Base-by-base conservation (phyloP, 2,797 vertebrate genomes). In the Trachurus trachurus region DNA sequence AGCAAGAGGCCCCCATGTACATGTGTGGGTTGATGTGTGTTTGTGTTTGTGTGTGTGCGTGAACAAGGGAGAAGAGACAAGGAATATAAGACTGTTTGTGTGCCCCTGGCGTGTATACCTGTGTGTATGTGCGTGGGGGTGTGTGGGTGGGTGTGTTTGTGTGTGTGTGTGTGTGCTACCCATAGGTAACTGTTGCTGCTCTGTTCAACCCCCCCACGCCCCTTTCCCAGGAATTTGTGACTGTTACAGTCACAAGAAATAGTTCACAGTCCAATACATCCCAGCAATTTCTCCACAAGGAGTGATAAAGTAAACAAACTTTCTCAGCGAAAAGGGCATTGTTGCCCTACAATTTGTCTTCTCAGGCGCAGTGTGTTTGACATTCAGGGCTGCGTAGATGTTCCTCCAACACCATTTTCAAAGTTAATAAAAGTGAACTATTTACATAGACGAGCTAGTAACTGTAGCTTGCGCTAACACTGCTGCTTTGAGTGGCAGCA, bases 1-100 rank as follows among this genome's bases (percentile, higher is more conserved):
- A 92, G 93, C 92, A 90, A 88, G 87, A 88, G 89, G 82, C 83
- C 80, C 83, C 83, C 66, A 75, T 82, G 63, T 81, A 50, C 62
- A 63, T 72, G 80, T 76, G 22, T 44, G 44, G 34, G 40, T 58
- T 79, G 74, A 12, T 63, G 31, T 59, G 47, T 72, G 76, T 81
- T 17, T 69, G 22, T 3, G 26, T 26, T 26, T 26, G 26, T 26
- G 26, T 40, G 68, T 57, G 59, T 59, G 64, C 58, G 71, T 70
- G 64, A 58, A 47, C 17, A 22, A 22, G 56, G 60, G 68, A 61
- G 49, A 7, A 53, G 15, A 49, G 53, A 64, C 66, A 49, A 71
- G 76, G 37, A 81, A 58, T 54, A 26, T 12, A 29, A n/a, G 12
- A 26, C 42, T 39, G 45, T 73, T 49, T 64, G 54, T 72, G 69